Evolutionary conservation across 2,888 invertebrate species (phyloP), one percentile per base, ranked within the genome.

Genomic region (Diarsia dahlii): DNA sequence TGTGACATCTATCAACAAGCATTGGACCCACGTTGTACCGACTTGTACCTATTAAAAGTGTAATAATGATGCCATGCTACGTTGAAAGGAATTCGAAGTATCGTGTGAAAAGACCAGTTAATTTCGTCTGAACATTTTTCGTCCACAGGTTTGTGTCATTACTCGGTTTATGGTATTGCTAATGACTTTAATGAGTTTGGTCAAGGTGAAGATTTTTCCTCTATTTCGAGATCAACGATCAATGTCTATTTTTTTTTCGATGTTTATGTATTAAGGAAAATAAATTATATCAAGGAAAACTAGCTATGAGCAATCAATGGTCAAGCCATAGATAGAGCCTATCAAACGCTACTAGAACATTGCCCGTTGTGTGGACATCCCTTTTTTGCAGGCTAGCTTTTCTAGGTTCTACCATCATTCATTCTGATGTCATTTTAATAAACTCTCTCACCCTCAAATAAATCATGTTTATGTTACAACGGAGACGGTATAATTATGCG

Each of bases 141-240:
- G 79, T 79, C 23, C 52, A 45, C 79, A 50, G 75, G 52, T 66
- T 66, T 65, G 10, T 71, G 34, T 75, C 71, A 69, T 65, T 70
- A n/a, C 60, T 39, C 46, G 69, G 48, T 71, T 71, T 74, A 75
- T 74, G 69, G 60, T 62, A 79, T 75, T 75, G 68, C 68, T 79
- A 71, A 69, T 69, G 78, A 68, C 78, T 71, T 52, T 48, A 65
- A 66, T 70, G 79, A 82, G 60, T 72, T 34, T 34, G n/a, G n/a
- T 76, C 72, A 81, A 82, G 65, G 72, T 77, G 48, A 81, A 58
- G 34, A 67, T 13, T 69, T 80, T 81, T 70, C 58, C 80, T 58
- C 50, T 66, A 45, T 52, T 70, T 56, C 50, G 28, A 34, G 69
- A 46, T 50, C 34, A 56, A 56, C 2, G 20, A 23, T 23, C 5